Evolutionary conservation across 2,797 vertebrate species (phyloP), one percentile per base, ranked within the genome.

Genomic region (Phataginus tricuspis): DNA sequence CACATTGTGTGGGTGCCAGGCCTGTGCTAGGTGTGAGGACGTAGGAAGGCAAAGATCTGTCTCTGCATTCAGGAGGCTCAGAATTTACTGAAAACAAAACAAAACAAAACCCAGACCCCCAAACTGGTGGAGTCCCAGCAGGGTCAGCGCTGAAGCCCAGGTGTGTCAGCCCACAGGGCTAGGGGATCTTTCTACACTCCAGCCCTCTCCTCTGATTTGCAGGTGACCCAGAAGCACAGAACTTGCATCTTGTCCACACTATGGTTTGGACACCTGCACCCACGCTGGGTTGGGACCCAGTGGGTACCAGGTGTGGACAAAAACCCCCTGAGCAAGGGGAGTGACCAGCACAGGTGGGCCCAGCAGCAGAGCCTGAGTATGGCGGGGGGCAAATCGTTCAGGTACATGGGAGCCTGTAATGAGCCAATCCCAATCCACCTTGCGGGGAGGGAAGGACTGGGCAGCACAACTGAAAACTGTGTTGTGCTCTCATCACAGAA

Each of bases 401-500:
- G 61, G 37, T 66, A 55, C 7, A 19, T 5, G 7, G 14, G 21
- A 91, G 18, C 16, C 25, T 75, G 11, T 49, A 66, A 84, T 80
- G 79, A 93, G 74, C 29, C 4, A 25, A 87, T 92, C 55, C 39
- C 11, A 72, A 18, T 16, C 19, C 16, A 29, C 19, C 3, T 39
- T 6, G 0, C 1, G 49, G 59, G 8, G 37, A 69, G n/a, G n/a
- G 10, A 25, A 61, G 16, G 2, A 75, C 8, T 42, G 11, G n/a
- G 15, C 19, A n/a, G 42, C 59, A 77, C 87, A 66, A 61, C 37
- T 61, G 37, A 87, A 86, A 82, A 69, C 3, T 7, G 1, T 74
- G 15, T 23, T 96, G 16, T 78, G 23, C 16, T 91, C 19, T 78
- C 27, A 39, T 91, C n/a, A 63, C 31, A 88, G n/a, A 99, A 99